These are phyloP conservation scores for Caenorhabditis elegans DNA, from an alignment of 1,140 invertebrate species.

Conservation along the genomic window WBcel235 BX284605.5:7875501-7876000, in stretches of 20 bases:
- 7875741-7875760: background rate
- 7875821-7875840: too few species aligned
- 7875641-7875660: background rate
- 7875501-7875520: too few species aligned
- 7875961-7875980: background rate
- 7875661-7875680: too few species aligned
- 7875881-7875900: slow-evolving; percentile 28
- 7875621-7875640: too few species aligned
- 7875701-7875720: background rate
- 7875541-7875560: too few species aligned
- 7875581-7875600: too few species aligned
- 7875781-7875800: background rate
- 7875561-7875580: too few species aligned
- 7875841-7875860: slow-evolving; percentile 22
- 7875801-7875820: background rate
- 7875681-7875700: too few species aligned
- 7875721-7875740: background rate
- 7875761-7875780: background rate
- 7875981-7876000: background rate
- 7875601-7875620: too few species aligned
- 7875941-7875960: background rate
- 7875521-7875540: too few species aligned
- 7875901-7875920: slow-evolving; percentile 39
- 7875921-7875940: slow-evolving; percentile 18
- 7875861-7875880: slow-evolving; percentile 8